Evolutionary conservation across 1,140 invertebrate species (phyloP).

Genomic region (Homarus americanus): DNA sequence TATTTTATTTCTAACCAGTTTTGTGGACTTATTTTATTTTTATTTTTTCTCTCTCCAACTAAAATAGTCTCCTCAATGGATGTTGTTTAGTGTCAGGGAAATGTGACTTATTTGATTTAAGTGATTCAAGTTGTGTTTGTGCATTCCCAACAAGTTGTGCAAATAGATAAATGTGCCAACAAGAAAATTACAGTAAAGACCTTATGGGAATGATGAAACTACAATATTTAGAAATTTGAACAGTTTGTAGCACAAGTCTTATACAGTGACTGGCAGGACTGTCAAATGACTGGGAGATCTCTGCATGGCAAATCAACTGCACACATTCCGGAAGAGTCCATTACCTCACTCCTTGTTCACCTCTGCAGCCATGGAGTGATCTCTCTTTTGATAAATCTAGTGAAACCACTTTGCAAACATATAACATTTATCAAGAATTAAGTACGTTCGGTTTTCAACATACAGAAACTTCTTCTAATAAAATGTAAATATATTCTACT

Average conservation of each 20-base stretch:
- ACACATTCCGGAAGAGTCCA: slow-evolving; percentile 49
- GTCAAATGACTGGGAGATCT: slow-evolving; percentile 6
- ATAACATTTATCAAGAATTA: background rate
- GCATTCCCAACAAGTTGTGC: slow-evolving; percentile 8
- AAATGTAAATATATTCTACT: slow-evolving; percentile 14
- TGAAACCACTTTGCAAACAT: background rate
- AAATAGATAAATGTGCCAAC: background rate
- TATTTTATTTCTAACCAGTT: background rate
- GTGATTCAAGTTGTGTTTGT: background rate
- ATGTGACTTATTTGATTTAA: slow-evolving; percentile 15
- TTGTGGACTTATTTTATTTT: background rate
- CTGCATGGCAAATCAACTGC: slow-evolving; percentile 48
- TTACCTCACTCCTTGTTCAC: slow-evolving; percentile 41
- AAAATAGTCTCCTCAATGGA: background rate
- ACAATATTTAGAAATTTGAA: background rate
- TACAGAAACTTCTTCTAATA: background rate
- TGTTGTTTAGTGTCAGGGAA: background rate
- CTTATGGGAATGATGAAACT: background rate
- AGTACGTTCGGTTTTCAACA: background rate
- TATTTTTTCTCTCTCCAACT: background rate
- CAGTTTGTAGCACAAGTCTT: slow-evolving; percentile 1
- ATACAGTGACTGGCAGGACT: background rate
- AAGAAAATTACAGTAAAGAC: background rate
- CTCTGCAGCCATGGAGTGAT: slow-evolving; percentile 46
- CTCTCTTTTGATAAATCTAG: background rate